A percentile compares a stretch with the other conserved stretches of the same genome.
Conservation (phyloP, 2,797 vertebrate species). For the Spinus olivaceus region DNA sequence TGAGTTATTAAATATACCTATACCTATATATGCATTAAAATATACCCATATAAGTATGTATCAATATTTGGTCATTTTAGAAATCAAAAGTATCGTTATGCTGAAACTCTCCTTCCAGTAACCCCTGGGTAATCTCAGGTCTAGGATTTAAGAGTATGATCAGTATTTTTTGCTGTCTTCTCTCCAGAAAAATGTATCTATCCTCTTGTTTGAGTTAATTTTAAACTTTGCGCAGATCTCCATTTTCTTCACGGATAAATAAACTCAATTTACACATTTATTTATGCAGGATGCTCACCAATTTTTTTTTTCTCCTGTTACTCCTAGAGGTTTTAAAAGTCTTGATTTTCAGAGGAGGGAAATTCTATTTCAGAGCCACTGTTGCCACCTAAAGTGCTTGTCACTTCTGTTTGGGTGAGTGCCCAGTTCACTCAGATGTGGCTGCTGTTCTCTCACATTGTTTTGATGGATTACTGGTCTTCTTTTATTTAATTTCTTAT, state of each 20-base stretch:
- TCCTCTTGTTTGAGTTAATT: not conserved
- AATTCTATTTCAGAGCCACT: not conserved
- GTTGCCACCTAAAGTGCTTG: not conserved
- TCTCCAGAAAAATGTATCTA: not conserved
- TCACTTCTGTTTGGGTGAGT: not conserved
- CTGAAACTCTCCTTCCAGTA: not conserved
- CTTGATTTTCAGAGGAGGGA: not conserved
- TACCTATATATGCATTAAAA: not conserved
- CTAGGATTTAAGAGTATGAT: not conserved
- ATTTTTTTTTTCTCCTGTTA: not conserved
- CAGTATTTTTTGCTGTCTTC: not conserved
- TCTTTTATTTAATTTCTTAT: not conserved
- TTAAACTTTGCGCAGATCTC: not conserved
- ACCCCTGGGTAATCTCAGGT: not conserved
- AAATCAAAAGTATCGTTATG: not conserved
- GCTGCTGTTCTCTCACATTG: not conserved
- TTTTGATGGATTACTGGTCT: not conserved
- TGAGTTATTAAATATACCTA: accelerated
- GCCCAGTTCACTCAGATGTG: not conserved
- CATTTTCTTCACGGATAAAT: not conserved
- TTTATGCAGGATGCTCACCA: not conserved
- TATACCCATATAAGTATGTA: not conserved
- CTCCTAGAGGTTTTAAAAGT: not conserved
- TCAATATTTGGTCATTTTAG: not conserved
- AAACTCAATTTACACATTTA: not conserved